Evolutionary conservation across 2,888 invertebrate species (phyloP).

Genomic region (Pasiphila rectangulata): DNA sequence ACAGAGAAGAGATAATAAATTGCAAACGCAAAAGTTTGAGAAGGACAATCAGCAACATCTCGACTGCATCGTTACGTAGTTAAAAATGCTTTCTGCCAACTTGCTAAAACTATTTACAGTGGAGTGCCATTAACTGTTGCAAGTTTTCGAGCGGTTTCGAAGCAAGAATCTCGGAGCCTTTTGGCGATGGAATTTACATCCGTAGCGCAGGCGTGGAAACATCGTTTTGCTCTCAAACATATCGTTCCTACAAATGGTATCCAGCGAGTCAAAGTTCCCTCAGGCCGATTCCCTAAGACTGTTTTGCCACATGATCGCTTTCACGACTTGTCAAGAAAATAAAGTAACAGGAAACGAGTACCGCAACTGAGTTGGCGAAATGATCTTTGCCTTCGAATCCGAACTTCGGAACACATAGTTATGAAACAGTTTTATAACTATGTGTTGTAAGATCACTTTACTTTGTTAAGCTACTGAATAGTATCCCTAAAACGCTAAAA

Average conservation of each 20-base stretch:
- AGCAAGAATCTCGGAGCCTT: constrained; percentile 43
- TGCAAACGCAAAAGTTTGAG: not conserved
- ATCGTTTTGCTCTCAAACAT: constrained; percentile 77
- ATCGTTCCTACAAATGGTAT: constrained; percentile 52
- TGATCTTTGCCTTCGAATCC: constrained; percentile 41
- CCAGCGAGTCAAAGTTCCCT: constrained; percentile 75
- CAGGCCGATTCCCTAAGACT: constrained; percentile 76
- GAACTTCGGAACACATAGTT: constrained; percentile 52
- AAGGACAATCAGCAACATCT: constrained; percentile 5
- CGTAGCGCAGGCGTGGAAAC: constrained; percentile 51
- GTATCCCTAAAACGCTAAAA: not conserved
- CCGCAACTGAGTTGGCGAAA: constrained; percentile 66
- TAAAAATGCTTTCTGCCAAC: constrained; percentile 23
- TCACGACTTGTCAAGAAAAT: constrained; percentile 77
- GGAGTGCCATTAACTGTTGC: constrained; percentile 30
- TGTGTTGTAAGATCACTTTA: constrained; percentile 24
- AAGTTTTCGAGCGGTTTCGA: constrained; percentile 26
- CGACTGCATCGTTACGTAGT: constrained; percentile 14
- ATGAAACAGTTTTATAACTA: constrained; percentile 45
- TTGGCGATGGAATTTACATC: constrained; percentile 59
- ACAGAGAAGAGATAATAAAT: too few species aligned
- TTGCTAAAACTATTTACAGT: constrained; percentile 29
- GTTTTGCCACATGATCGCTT: constrained; percentile 79
- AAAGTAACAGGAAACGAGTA: constrained; percentile 67
- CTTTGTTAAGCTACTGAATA: constrained; percentile 14